These are phyloP conservation scores for Danio tinwini DNA, from an alignment of 2,797 vertebrate genomes.

Conservation along the genomic window DNA sequence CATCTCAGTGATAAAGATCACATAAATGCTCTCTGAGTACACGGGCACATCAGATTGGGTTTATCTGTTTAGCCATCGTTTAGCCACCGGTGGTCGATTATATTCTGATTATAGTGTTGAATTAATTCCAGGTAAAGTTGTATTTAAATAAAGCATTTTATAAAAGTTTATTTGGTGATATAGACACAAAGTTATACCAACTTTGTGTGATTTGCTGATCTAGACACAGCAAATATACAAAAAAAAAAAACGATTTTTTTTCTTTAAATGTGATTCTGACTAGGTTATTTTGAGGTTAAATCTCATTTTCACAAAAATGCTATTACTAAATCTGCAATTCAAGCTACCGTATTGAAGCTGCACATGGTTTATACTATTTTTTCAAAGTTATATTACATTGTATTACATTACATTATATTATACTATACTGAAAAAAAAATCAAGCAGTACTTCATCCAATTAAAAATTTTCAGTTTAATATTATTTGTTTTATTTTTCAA, in stretches of 20 bases:
- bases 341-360: no score
- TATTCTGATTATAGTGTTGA: constrained; percentile 41
- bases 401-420: no score
- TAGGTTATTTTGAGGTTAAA: neutral
- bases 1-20: constrained; percentile 47
- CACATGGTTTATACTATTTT: no score
- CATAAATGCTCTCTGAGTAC: constrained; percentile 23
- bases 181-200: neutral
- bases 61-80: constrained; percentile 51
- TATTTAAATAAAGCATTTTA: constrained; percentile 9
- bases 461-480: no score
- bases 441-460: no score
- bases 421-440: no score
- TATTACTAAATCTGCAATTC: no score
- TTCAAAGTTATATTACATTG: no score
- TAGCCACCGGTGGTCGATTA: constrained; percentile 45
- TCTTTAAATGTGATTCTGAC: neutral
- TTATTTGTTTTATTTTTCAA: no score
- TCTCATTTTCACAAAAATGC: neutral
- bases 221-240: neutral
- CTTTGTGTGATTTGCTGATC: no score
- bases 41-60: constrained; percentile 23
- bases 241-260: neutral
- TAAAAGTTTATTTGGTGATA: neutral
- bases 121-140: constrained; percentile 44